A percentile compares a stretch with the other conserved stretches of the same genome.
phyloP scores from a whole-genome alignment of 2,888 invertebrate species.

The Lasius platythorax region DNA sequence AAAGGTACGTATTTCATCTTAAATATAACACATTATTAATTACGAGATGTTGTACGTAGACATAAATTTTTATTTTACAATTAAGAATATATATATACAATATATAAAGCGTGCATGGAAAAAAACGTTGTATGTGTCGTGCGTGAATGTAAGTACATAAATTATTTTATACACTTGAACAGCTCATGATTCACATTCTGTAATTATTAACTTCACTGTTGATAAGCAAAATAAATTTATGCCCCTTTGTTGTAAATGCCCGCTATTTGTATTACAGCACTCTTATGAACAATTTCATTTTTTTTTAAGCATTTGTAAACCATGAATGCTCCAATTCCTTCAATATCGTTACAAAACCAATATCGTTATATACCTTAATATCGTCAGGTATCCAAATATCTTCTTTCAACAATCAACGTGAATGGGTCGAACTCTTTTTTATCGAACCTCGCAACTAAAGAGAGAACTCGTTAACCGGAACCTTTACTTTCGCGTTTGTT shows the following conservation, averaged over 20 bases:
- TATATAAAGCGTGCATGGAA: slow-evolving; percentile 19
- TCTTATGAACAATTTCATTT: neutral
- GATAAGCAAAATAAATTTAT: slow-evolving; percentile 50
- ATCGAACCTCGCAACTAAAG: neutral
- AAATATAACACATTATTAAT: slow-evolving; percentile 2
- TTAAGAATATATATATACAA: slow-evolving; percentile 18
- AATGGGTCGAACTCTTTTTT: slow-evolving; percentile 17
- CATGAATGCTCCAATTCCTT: neutral
- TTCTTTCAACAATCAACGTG: neutral
- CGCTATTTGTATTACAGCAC: neutral
- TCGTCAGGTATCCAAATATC: neutral
- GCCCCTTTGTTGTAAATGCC: slow-evolving; percentile 33
- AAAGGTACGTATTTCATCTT: neutral
- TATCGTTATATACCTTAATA: neutral
- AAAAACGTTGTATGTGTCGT: slow-evolving; percentile 32
- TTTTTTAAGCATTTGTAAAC: slow-evolving; percentile 8
- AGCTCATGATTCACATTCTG: slow-evolving; percentile 41
- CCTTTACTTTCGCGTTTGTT: slow-evolving; percentile 57
- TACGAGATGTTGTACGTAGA: neutral
- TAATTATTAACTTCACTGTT: slow-evolving; percentile 43
- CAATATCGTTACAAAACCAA: slow-evolving; percentile 21
- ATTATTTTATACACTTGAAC: slow-evolving; percentile 44
- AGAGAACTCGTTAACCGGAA: slow-evolving; percentile 50
- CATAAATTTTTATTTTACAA: neutral
- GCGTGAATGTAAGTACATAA: slow-evolving; percentile 44